Percentiles rank a stretch among this genome's conserved stretches.
These are phyloP conservation scores for Temnothorax longispinosus DNA, from an alignment of 1,140 invertebrate genomes.

Conservation along the genomic window DNA sequence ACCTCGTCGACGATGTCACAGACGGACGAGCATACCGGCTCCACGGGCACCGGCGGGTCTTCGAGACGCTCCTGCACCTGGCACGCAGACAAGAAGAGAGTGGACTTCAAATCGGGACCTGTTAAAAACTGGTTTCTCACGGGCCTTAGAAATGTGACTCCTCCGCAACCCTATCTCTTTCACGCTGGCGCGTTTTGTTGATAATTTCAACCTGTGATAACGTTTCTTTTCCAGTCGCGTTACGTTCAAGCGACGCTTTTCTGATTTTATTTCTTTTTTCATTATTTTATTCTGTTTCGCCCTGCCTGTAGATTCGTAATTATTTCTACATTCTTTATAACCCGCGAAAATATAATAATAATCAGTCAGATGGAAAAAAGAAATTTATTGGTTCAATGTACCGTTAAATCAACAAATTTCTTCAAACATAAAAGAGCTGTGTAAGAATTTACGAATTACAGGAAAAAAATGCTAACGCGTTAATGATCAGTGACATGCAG, in stretches of 20 bases:
- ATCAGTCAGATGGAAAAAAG: conserved; percentile 16
- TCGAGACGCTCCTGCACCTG: conserved; percentile 83
- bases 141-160: neutral
- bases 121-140: conserved; percentile 55
- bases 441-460: neutral
- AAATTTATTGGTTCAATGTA: neutral
- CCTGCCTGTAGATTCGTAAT: neutral
- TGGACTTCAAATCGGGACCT: neutral
- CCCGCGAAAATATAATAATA: neutral
- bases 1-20: conserved; percentile 81
- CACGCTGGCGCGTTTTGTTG: neutral
- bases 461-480: neutral
- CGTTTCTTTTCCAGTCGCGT: neutral
- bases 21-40: conserved; percentile 80
- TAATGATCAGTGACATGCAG: conserved; percentile 33
- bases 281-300: neutral
- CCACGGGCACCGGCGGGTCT: conserved; percentile 77
- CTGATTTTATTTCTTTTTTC: no score
- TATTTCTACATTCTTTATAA: neutral
- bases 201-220: neutral
- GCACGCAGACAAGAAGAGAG: conserved; percentile 44
- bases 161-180: neutral
- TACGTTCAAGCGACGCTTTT: neutral
- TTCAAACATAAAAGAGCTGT: neutral
- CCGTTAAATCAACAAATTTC: conserved; percentile 32